phyloP scores from a whole-genome alignment of 2,113 vertebrate species.

The Synodontis membranacea region DNA sequence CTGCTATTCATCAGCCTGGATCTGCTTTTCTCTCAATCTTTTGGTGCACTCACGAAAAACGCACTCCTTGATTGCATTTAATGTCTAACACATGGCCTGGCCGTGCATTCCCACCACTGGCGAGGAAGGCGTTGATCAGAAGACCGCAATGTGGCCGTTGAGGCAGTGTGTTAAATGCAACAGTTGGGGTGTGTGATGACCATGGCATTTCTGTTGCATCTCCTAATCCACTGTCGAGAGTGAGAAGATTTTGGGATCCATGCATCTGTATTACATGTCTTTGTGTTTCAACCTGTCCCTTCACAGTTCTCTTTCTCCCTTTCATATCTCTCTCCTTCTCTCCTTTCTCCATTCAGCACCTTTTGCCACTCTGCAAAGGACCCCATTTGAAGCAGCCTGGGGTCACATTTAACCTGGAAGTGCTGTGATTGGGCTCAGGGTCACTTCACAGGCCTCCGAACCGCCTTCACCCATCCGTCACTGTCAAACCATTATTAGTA shows the following conservation, averaged over 20 bases:
- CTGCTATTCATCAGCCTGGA: slow-evolving; percentile 61
- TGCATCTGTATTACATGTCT: slow-evolving; percentile 38
- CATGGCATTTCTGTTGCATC: slow-evolving; percentile 16
- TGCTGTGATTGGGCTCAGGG: slow-evolving; percentile 74
- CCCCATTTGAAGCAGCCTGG: slow-evolving; percentile 60
- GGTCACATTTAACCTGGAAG: slow-evolving; percentile 76
- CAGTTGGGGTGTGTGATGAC: slow-evolving; percentile 29
- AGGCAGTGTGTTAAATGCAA: slow-evolving; percentile 22
- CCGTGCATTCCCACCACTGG: slow-evolving; percentile 53
- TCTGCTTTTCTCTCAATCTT: slow-evolving; percentile 59
- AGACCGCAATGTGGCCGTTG: slow-evolving; percentile 28
- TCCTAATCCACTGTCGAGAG: not conserved
- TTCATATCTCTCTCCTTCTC: slow-evolving; percentile 23
- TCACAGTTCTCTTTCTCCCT: not conserved
- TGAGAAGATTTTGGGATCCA: not conserved
- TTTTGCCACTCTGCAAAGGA: slow-evolving; percentile 63
- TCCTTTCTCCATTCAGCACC: slow-evolving; percentile 50
- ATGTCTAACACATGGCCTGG: slow-evolving; percentile 63
- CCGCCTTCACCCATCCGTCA: slow-evolving; percentile 70
- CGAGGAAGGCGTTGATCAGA: slow-evolving; percentile 50
- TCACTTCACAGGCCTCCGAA: slow-evolving; percentile 64
- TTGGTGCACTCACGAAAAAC: slow-evolving; percentile 49
- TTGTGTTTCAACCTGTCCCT: slow-evolving; percentile 6
- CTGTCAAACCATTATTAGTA: slow-evolving; percentile 67
- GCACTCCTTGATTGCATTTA: slow-evolving; percentile 62